These are phyloP conservation scores for Alosa sapidissima DNA, from an alignment of 2,797 vertebrate species.

Conservation along the genomic window DNA sequence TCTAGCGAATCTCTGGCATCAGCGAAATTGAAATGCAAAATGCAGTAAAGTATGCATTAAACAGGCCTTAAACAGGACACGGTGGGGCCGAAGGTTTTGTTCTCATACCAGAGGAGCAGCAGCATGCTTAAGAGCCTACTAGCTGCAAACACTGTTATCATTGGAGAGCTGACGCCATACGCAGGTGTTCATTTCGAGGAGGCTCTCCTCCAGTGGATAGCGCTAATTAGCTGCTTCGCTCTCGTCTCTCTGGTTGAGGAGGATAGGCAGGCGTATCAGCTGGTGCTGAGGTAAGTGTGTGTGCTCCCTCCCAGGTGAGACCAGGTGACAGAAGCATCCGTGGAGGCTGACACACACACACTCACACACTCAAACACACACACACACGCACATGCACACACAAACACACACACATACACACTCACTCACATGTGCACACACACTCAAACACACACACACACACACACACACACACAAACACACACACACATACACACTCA, in stretches of 20 bases:
- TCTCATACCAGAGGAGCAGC: background rate
- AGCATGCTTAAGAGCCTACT: background rate
- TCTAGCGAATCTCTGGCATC: slow-evolving; percentile 4
- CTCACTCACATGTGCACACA: background rate
- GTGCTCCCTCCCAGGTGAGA: background rate
- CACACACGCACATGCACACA: background rate
- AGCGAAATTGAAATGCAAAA: slow-evolving; percentile 20
- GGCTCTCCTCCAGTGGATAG: background rate
- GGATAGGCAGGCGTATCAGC: background rate
- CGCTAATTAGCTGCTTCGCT: background rate
- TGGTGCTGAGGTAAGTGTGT: background rate
- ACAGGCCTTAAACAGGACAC: background rate
- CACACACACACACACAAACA: background rate
- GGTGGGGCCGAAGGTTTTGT: slow-evolving; percentile 7
- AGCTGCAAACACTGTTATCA: background rate
- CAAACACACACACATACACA: background rate
- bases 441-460: background rate
- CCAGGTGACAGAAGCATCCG: background rate
- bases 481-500: background rate
- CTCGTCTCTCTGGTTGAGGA: background rate
- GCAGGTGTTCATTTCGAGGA: slow-evolving; percentile 11
- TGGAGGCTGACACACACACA: background rate
- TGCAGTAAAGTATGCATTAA: background rate
- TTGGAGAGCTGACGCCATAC: background rate
- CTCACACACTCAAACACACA: background rate